phyloP scores from a whole-genome alignment of 2,797 vertebrate genomes.

The Myioborus miniatus region DNA sequence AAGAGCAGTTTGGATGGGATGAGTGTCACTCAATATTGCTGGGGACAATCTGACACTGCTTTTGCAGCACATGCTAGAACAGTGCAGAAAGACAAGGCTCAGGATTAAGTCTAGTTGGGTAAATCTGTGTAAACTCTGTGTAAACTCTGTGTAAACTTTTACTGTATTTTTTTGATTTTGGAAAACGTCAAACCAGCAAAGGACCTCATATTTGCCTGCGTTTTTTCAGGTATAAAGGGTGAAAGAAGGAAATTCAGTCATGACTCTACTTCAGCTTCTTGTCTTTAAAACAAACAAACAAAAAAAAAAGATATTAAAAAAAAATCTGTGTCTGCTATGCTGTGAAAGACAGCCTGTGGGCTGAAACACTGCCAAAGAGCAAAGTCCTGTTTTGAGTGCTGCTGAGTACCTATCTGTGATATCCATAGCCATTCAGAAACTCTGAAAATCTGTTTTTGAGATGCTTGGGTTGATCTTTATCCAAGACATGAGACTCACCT shows the following conservation, averaged over 20 bases:
- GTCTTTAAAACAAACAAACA: background rate
- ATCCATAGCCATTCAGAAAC: background rate
- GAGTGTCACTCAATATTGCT: background rate
- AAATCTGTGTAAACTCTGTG: background rate
- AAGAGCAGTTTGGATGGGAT: background rate
- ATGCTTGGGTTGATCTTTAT: background rate
- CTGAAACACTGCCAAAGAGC: background rate
- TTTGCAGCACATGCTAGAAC: background rate
- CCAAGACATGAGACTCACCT: background rate
- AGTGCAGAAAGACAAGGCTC: background rate
- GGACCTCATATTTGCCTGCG: background rate
- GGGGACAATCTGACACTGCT: background rate
- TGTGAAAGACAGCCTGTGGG: background rate
- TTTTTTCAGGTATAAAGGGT: background rate
- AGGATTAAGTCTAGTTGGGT: background rate
- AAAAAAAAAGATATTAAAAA: background rate
- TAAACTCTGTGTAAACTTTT: background rate
- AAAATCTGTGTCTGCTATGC: background rate
- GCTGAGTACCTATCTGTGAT: background rate
- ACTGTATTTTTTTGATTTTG: background rate
- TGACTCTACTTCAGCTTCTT: background rate
- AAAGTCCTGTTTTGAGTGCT: background rate
- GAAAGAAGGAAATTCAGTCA: background rate
- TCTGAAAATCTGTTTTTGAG: background rate
- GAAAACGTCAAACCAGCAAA: background rate